Evolutionary conservation across 2,113 vertebrate genomes (phyloP).

Genomic region (Gallinago media): DNA sequence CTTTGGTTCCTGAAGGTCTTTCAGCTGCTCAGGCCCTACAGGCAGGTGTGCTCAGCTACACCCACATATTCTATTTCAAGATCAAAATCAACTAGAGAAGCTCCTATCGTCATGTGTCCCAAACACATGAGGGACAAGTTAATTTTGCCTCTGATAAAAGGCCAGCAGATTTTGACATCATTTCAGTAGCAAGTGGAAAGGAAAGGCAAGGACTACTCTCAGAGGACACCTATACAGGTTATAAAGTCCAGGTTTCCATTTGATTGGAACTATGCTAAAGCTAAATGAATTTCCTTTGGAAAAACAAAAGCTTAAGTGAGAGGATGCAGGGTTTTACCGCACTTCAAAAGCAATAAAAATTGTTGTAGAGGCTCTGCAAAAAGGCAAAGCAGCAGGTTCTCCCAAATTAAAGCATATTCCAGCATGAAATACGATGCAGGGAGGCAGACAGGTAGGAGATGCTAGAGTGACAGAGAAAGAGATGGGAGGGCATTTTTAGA

Average conservation of each 20-base stretch:
- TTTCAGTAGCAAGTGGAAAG: not conserved
- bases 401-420: not conserved
- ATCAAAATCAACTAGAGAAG: not conserved
- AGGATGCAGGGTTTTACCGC: not conserved
- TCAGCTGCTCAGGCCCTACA: not conserved
- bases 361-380: not conserved
- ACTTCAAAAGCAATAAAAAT: not conserved
- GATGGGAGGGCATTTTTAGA: not conserved
- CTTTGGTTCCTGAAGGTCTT: not conserved
- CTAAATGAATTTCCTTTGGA: not conserved
- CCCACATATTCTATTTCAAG: not conserved
- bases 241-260: not conserved
- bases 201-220: not conserved
- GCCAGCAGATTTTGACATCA: not conserved
- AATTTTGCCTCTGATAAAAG: slow-evolving; percentile 21
- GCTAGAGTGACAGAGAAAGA: not conserved
- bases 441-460: not conserved
- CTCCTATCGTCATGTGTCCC: too few species aligned
- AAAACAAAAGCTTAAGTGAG: not conserved
- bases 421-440: rapidly evolving
- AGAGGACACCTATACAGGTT: not conserved
- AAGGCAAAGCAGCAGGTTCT: not conserved
- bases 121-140: slow-evolving; percentile 1
- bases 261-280: not conserved
- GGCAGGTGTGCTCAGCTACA: not conserved